Evolutionary conservation across 2,888 invertebrate genomes (phyloP).

Genomic region (Papilio gigon): DNA sequence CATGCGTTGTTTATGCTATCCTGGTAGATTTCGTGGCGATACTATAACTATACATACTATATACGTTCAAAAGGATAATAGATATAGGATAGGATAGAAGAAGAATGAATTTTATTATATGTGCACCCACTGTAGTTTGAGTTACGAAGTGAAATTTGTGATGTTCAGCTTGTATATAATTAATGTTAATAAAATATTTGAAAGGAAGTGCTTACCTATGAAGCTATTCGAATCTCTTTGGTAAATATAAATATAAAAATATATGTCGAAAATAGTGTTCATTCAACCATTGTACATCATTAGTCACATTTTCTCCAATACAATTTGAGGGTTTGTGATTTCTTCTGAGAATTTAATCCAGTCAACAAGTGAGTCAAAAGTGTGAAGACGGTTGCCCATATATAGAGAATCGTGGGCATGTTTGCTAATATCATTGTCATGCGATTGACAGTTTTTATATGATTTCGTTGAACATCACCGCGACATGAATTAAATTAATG

Average conservation of each 20-base stretch:
- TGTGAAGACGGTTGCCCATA: slow-evolving; percentile 10
- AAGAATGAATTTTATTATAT: too few species aligned
- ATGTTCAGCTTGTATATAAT: too few species aligned
- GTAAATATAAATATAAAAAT: too few species aligned
- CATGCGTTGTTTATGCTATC: not conserved
- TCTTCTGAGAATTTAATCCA: slow-evolving; percentile 29
- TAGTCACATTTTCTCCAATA: not conserved
- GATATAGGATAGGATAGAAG: too few species aligned
- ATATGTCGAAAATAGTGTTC: too few species aligned
- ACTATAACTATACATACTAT: too few species aligned
- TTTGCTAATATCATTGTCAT: not conserved
- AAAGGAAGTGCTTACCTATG: too few species aligned
- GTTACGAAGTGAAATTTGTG: too few species aligned
- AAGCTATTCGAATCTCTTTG: too few species aligned
- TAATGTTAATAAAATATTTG: too few species aligned
- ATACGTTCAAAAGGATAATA: too few species aligned
- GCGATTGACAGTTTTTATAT: slow-evolving; percentile 1
- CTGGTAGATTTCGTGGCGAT: not conserved
- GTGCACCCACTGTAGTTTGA: too few species aligned
- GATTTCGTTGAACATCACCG: not conserved
- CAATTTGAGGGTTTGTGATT: slow-evolving; percentile 7
- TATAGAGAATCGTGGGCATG: not conserved
- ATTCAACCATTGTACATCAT: not conserved
- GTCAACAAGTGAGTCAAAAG: slow-evolving; percentile 30
- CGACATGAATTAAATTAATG: slow-evolving; percentile 7